A percentile compares a stretch with the other conserved stretches of the same genome.
phyloP scores from a whole-genome alignment of 2,888 invertebrate genomes.

The Slavum lentiscoides region DNA sequence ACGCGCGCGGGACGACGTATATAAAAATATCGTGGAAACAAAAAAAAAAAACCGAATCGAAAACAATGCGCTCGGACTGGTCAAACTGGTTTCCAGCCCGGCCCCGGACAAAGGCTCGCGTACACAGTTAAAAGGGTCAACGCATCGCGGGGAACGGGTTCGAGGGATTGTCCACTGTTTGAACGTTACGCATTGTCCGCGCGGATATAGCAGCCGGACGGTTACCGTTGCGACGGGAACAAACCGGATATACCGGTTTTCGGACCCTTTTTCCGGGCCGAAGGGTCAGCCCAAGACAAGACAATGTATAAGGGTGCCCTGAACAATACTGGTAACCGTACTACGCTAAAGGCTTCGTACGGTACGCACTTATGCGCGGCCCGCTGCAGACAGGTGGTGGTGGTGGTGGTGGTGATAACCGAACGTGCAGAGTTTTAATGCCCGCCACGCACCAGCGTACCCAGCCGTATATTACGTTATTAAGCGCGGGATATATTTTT shows the following conservation, averaged over 20 bases:
- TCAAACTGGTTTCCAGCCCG: constrained; percentile 45
- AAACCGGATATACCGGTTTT: constrained; percentile 52
- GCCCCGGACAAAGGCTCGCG: constrained; percentile 36
- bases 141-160: constrained; percentile 25
- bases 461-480: too few species aligned
- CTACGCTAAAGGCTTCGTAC: constrained; percentile 6
- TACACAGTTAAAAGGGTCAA: constrained; percentile 25
- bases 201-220: constrained; percentile 37
- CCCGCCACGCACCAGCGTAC: too few species aligned
- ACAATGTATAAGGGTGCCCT: constrained; percentile 1
- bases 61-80: constrained; percentile 41
- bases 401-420: constrained; percentile 19
- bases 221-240: constrained; percentile 37
- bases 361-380: neutral
- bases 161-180: constrained; percentile 24
- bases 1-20: neutral
- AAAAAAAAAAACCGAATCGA: neutral
- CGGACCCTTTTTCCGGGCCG: constrained; percentile 44
- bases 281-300: constrained; percentile 52
- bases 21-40: neutral
- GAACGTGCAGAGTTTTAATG: neutral
- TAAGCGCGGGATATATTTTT: too few species aligned
- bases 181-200: constrained; percentile 28
- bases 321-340: neutral
- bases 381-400: neutral